phyloP scores from a whole-genome alignment of 1,140 invertebrate genomes.

The Drosophila arizonae region DNA sequence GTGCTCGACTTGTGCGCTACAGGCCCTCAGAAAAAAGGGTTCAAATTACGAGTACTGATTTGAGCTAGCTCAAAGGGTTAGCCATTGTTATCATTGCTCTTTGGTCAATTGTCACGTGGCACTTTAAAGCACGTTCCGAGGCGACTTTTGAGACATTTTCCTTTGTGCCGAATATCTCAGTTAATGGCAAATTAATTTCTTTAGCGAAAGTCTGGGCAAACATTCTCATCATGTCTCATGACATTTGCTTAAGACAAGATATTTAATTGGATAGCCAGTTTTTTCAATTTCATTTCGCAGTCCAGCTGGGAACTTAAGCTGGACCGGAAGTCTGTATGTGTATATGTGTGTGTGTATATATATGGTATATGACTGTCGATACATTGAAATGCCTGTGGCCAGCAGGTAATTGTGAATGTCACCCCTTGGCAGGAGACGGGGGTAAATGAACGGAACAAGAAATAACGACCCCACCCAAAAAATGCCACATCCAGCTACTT shows the following conservation, averaged over 20 bases:
- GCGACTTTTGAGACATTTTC: conserved; percentile 11
- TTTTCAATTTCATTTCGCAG: neutral
- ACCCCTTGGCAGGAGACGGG: conserved; percentile 4
- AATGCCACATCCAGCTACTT: conserved; percentile 71
- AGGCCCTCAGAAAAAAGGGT: conserved; percentile 54
- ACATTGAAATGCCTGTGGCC: conserved; percentile 6
- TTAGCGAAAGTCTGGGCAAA: neutral
- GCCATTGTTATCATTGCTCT: conserved; percentile 19
- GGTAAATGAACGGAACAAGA: conserved; percentile 21
- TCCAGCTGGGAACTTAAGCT: neutral
- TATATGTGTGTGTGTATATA: neutral
- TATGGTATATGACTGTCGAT: conserved; percentile 15
- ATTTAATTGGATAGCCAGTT: neutral
- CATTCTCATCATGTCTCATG: neutral
- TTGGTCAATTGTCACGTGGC: conserved; percentile 8
- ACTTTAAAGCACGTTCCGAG: conserved; percentile 15
- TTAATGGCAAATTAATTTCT: neutral
- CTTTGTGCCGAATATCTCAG: neutral
- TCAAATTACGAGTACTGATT: conserved; percentile 33
- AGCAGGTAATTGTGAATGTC: conserved; percentile 34
- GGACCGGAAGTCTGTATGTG: neutral
- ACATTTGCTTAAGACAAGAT: neutral
- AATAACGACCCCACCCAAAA: conserved; percentile 47
- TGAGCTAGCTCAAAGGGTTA: conserved; percentile 9
- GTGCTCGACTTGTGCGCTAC: conserved; percentile 41